A percentile compares a stretch with the other conserved stretches of the same genome.
These are phyloP conservation scores for Cataglyphis rosenhaueri DNA, from an alignment of 2,888 invertebrate genomes.

Conservation along the genomic window DNA sequence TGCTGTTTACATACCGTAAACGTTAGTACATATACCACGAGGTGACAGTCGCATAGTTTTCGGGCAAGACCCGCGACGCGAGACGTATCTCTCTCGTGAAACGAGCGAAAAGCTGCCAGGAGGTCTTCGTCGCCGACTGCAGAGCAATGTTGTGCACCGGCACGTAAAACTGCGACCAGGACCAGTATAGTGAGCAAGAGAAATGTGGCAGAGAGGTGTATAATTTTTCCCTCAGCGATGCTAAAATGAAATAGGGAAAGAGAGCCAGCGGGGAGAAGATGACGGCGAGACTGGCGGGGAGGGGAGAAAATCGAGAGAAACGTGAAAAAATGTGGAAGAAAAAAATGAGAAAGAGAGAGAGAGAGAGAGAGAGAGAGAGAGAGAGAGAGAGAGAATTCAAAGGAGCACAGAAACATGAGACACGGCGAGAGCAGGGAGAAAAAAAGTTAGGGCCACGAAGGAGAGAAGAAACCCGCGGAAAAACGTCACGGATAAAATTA, in stretches of 20 bases:
- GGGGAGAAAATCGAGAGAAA: not conserved
- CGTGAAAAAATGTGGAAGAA: constrained; percentile 10
- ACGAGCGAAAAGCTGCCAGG: constrained; percentile 55
- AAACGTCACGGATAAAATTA: constrained; percentile 71
- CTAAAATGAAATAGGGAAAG: constrained; percentile 64
- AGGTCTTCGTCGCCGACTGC: constrained; percentile 34
- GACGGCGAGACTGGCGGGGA: constrained; percentile 15
- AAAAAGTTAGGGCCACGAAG: constrained; percentile 16
- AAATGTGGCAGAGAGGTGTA: constrained; percentile 51
- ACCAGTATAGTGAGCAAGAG: constrained; percentile 25
- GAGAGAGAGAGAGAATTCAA: constrained; percentile 37
- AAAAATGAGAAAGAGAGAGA: constrained; percentile 42
- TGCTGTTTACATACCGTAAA: constrained; percentile 34
- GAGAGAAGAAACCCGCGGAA: constrained; percentile 18
- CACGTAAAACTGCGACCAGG: constrained; percentile 43
- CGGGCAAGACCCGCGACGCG: constrained; percentile 41
- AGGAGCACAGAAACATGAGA: constrained; percentile 11
- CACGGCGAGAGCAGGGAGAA: not conserved
- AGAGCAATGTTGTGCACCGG: constrained; percentile 19
- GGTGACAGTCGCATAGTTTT: constrained; percentile 19
- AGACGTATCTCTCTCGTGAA: constrained; percentile 51
- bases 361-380: constrained; percentile 49
- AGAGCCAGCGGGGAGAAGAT: constrained; percentile 13
- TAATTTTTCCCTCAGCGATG: constrained; percentile 69
- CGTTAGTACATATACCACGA: constrained; percentile 22